These are phyloP conservation scores for Zaprionus gabonicus DNA, from an alignment of 1,140 invertebrate genomes.

Conservation along the genomic window DNA sequence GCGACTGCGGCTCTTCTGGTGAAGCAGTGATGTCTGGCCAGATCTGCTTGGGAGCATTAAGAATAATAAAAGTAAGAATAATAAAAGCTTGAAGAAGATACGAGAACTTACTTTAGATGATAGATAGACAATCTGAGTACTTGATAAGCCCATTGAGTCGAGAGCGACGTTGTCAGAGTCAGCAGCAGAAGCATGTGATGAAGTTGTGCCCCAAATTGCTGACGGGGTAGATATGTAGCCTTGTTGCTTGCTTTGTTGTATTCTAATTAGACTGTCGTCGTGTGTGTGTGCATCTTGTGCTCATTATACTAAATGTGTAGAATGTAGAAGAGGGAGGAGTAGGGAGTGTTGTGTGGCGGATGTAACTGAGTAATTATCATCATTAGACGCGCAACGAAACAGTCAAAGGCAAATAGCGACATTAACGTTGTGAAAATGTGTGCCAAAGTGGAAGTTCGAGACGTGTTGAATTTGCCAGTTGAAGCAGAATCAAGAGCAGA, in stretches of 20 bases:
- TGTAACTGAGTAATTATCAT: conserved; percentile 66
- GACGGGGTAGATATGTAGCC: conserved; percentile 33
- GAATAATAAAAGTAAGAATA: neutral
- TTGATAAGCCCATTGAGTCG: conserved; percentile 16
- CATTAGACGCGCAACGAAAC: conserved; percentile 62
- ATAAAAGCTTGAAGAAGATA: conserved; percentile 20
- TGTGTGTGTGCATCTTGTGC: conserved; percentile 33
- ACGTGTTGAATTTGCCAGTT: neutral
- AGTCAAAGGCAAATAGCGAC: conserved; percentile 69
- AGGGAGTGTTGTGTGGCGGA: conserved; percentile 6
- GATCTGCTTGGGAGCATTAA: neutral
- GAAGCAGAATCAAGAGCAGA: neutral
- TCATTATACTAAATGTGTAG: conserved; percentile 64
- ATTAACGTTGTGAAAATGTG: conserved; percentile 60
- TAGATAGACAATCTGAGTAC: conserved; percentile 2
- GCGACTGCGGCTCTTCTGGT: conserved; percentile 55
- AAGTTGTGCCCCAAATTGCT: conserved; percentile 42
- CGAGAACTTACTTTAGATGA: conserved; percentile 2
- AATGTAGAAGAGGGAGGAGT: conserved; percentile 8
- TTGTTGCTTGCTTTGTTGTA: conserved; percentile 39
- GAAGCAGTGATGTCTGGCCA: neutral
- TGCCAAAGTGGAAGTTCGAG: conserved; percentile 49
- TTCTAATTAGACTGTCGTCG: conserved; percentile 61
- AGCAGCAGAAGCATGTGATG: conserved; percentile 27
- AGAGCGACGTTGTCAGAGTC: conserved; percentile 30